A percentile compares a stretch with the other conserved stretches of the same genome.
phyloP scores from a whole-genome alignment of 1,140 invertebrate genomes.

The Paraescarpia echinospica region DNA sequence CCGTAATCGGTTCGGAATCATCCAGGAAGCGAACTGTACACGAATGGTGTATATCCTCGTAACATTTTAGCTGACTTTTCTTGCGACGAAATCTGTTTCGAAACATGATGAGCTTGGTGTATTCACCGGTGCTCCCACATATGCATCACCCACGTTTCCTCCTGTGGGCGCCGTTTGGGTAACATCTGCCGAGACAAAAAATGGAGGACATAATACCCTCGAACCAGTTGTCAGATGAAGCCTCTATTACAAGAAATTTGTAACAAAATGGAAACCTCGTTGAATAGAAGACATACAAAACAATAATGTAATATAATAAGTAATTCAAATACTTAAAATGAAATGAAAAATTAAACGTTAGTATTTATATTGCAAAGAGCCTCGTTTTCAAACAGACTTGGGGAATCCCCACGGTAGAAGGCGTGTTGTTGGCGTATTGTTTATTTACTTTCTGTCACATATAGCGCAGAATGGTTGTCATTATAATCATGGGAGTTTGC shows the following conservation, averaged over 20 bases:
- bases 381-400: background rate
- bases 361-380: background rate
- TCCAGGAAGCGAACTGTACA: constrained; percentile 91
- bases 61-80: constrained; percentile 11
- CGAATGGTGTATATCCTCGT: constrained; percentile 76
- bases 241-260: background rate
- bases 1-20: constrained; percentile 91
- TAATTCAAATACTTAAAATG: background rate
- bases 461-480: constrained; percentile 24
- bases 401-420: background rate
- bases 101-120: constrained; percentile 22
- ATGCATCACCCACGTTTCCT: background rate
- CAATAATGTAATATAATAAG: background rate
- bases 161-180: background rate
- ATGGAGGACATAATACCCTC: background rate
- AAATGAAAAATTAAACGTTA: background rate
- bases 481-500: constrained; percentile 48
- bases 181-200: background rate
- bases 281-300: background rate
- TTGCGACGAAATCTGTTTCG: constrained; percentile 27
- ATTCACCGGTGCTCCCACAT: background rate
- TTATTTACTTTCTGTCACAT: background rate
- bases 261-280: background rate
- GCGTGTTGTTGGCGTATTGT: background rate
- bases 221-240: background rate